Percentiles rank a stretch among this genome's conserved stretches.
Conservation (phyloP, 1,140 invertebrate genomes). For the Apocrypta bakeri region DNA sequence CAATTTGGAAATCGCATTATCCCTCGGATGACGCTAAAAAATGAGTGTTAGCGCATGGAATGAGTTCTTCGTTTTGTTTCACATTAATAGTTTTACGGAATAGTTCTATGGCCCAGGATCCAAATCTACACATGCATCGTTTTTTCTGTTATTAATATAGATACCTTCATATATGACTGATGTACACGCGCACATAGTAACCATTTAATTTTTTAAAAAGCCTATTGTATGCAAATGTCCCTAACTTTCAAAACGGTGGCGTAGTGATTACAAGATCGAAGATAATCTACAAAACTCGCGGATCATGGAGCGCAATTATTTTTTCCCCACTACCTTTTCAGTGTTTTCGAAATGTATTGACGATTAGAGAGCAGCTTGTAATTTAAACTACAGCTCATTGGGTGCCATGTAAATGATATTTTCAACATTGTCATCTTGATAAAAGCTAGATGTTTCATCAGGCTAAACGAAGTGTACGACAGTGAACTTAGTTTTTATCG, state of each 20-base stretch:
- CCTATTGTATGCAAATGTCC: slow-evolving; percentile 51
- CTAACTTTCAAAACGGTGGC: not conserved
- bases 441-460: not conserved
- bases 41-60: slow-evolving; percentile 26
- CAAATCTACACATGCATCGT: slow-evolving; percentile 42
- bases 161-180: slow-evolving; percentile 22
- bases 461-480: not conserved
- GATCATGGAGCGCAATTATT: slow-evolving; percentile 38
- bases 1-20: slow-evolving; percentile 45
- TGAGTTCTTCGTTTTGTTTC: slow-evolving; percentile 30
- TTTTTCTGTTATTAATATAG: slow-evolving; percentile 50
- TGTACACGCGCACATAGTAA: slow-evolving; percentile 16
- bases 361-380: not conserved
- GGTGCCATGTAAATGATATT: not conserved
- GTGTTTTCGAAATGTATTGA: not conserved
- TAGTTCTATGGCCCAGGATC: slow-evolving; percentile 37
- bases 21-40: slow-evolving; percentile 36
- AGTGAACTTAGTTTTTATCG: too few relatives aligned
- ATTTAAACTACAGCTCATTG: not conserved
- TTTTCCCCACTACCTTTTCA: not conserved
- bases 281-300: slow-evolving; percentile 29
- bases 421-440: not conserved
- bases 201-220: slow-evolving; percentile 44
- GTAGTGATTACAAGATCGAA: slow-evolving; percentile 28
- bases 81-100: slow-evolving; percentile 26